Evolutionary conservation across 2,113 vertebrate genomes (phyloP).

Genomic region (Colius striatus): DNA sequence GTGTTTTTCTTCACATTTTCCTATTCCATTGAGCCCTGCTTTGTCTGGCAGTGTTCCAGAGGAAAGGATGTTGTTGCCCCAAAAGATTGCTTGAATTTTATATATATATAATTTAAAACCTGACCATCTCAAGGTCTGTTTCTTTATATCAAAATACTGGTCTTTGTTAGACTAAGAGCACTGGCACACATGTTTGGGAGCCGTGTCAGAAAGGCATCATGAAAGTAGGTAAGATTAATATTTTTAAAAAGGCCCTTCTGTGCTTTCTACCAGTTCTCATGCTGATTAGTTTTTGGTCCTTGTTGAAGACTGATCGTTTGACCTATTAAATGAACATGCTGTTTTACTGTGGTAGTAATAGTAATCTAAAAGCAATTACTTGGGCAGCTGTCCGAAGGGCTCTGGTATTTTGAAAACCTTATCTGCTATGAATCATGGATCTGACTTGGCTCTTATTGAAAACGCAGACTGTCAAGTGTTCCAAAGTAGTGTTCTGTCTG

Average conservation of each 20-base stretch:
- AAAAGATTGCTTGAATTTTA: background rate
- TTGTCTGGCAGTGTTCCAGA: background rate
- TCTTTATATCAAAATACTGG: background rate
- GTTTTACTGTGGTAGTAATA: background rate
- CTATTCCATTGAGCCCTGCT: background rate
- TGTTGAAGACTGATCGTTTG: slow-evolving; percentile 1
- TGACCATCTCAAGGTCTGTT: background rate
- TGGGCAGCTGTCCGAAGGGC: background rate
- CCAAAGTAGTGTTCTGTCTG: background rate
- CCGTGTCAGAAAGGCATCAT: background rate
- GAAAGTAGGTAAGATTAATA: background rate
- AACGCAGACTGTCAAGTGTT: background rate
- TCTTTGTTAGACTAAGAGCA: background rate
- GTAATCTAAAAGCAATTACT: background rate
- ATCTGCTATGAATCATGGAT: background rate
- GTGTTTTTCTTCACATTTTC: background rate
- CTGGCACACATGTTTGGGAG: background rate
- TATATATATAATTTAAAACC: background rate
- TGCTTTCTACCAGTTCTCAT: background rate
- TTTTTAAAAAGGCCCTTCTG: background rate
- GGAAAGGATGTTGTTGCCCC: background rate
- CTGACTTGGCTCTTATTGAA: background rate
- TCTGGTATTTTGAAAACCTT: slow-evolving; percentile 28
- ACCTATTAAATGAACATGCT: slow-evolving; percentile 10
- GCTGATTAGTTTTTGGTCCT: slow-evolving; percentile 17